Conservation (phyloP, 2,888 invertebrate genomes). For the Teinopalpus imperialis region DNA sequence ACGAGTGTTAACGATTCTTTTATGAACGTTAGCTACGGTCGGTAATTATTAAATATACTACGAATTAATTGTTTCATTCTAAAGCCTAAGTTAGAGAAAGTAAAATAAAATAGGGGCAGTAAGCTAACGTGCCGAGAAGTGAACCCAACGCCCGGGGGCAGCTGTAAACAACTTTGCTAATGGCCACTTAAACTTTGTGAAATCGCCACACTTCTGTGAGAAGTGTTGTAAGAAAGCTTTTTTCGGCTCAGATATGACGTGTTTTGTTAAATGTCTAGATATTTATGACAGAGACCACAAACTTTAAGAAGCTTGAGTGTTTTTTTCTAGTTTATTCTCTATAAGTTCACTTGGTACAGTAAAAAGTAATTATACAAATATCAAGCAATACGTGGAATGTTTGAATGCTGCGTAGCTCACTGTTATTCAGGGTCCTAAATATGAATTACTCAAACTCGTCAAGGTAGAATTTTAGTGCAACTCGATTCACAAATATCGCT, state of each 20-base stretch:
- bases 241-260: constrained; percentile 21
- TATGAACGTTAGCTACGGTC: too few relatives aligned
- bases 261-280: constrained; percentile 19
- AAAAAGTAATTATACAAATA: too few relatives aligned
- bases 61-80: constrained; percentile 2
- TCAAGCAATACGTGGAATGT: too few relatives aligned
- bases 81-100: constrained; percentile 10
- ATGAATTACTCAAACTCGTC: too few relatives aligned
- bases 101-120: constrained; percentile 19
- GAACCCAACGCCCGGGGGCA: constrained; percentile 51
- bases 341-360: too few relatives aligned
- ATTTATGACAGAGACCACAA: constrained; percentile 17
- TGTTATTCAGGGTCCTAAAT: too few relatives aligned
- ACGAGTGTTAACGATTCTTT: too few relatives aligned
- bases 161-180: constrained; percentile 69
- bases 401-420: too few relatives aligned
- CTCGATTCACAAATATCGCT: too few relatives aligned
- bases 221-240: constrained; percentile 17
- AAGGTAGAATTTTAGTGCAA: too few relatives aligned
- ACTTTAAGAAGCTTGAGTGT: constrained; percentile 17
- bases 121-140: constrained; percentile 31
- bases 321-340: too few relatives aligned
- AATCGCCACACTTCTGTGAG: constrained; percentile 49
- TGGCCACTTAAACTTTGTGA: constrained; percentile 65
- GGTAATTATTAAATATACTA: constrained; percentile 3